Percentiles rank a stretch among this genome's conserved stretches.
These are phyloP conservation scores for Epinephelus coioides DNA, from an alignment of 2,797 vertebrate genomes.

Conservation along the genomic window DNA sequence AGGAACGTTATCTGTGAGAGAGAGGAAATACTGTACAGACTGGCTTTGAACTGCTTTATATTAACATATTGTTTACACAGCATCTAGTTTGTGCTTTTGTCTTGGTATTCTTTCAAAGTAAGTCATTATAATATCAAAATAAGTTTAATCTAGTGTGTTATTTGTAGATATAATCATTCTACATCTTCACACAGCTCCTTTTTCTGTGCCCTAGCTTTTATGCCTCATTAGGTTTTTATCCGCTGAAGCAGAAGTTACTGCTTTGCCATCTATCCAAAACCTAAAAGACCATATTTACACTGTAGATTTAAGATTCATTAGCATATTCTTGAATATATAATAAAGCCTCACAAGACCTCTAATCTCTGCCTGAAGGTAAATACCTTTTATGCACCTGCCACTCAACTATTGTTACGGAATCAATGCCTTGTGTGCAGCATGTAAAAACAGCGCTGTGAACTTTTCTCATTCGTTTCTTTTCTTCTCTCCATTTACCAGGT, in stretches of 20 bases:
- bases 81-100: neutral
- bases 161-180: neutral
- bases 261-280: neutral
- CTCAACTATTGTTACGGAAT: neutral
- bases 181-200: neutral
- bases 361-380: slow-evolving; percentile 25
- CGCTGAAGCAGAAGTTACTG: neutral
- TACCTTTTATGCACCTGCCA: neutral
- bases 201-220: neutral
- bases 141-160: neutral
- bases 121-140: neutral
- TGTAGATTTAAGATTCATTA: neutral
- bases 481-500: slow-evolving; percentile 70
- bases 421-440: slow-evolving; percentile 1
- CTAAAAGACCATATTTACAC: slow-evolving; percentile 5
- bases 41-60: slow-evolving; percentile 9
- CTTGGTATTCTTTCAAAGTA: neutral
- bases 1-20: slow-evolving; percentile 18
- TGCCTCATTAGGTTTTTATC: slow-evolving; percentile 7
- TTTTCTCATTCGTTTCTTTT: slow-evolving; percentile 38
- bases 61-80: neutral
- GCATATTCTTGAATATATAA: slow-evolving; percentile 20
- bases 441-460: neutral
- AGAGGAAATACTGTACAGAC: slow-evolving; percentile 41
- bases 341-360: slow-evolving; percentile 7